A percentile compares a stretch with the other conserved stretches of the same genome.
Evolutionary conservation across 30 jellyfish, hydroid and myxozoan species (phyloP).

Genomic region (Phacellophora camtschatica): DNA sequence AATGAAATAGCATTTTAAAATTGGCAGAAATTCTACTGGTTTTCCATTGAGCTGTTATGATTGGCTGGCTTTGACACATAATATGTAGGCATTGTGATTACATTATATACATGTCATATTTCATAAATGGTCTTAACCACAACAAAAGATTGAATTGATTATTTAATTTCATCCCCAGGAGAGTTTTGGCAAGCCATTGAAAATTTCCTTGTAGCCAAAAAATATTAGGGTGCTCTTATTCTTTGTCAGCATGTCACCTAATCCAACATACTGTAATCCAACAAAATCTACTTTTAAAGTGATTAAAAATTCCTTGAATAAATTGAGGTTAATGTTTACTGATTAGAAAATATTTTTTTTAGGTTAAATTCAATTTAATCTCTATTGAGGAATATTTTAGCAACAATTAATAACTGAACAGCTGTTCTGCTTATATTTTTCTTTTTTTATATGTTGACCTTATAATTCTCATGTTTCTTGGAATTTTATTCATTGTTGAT

Average conservation of each 20-base stretch:
- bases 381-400: no score
- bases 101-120: not conserved
- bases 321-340: no score
- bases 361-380: no score
- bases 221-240: not conserved
- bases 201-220: not conserved
- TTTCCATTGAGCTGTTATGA: not conserved
- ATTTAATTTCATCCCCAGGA: not conserved
- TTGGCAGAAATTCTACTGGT: conserved; percentile 30
- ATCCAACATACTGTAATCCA: no score
- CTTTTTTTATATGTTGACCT: not conserved
- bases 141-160: not conserved
- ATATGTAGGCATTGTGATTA: not conserved
- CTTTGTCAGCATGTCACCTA: not conserved
- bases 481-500: conserved; percentile 26
- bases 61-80: not conserved
- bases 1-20: not conserved
- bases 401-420: no score
- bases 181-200: not conserved
- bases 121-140: conserved; percentile 5
- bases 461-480: conserved; percentile 23
- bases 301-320: no score
- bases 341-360: no score
- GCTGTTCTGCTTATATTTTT: not conserved
- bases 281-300: no score